Percentiles rank a stretch among this genome's conserved stretches.
Evolutionary conservation across 2,888 invertebrate species (phyloP).

Genomic region (Agonum fuliginosum): DNA sequence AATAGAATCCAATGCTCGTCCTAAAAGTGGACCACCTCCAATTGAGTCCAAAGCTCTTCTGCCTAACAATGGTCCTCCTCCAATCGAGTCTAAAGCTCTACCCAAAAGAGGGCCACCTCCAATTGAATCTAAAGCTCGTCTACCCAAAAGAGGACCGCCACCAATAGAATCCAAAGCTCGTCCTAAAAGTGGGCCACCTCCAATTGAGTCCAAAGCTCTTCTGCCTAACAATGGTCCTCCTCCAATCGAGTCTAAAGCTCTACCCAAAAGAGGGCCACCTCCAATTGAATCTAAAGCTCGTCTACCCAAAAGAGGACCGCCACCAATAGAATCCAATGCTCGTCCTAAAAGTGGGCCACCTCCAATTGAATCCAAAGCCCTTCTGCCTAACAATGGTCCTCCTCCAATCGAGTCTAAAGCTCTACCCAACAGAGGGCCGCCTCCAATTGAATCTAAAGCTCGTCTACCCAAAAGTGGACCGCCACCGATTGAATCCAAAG

Average conservation of each 20-base stretch:
- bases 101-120: too few relatives aligned
- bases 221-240: conserved; percentile 55
- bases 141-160: conserved; percentile 39
- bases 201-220: conserved; percentile 60
- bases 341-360: conserved; percentile 63
- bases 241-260: conserved; percentile 59
- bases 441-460: conserved; percentile 63
- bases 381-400: conserved; percentile 44
- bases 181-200: conserved; percentile 60
- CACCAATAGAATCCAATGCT: conserved; percentile 54
- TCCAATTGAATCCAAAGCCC: conserved; percentile 62
- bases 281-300: conserved; percentile 63
- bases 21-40: conserved; percentile 51
- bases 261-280: conserved; percentile 57
- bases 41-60: conserved; percentile 57
- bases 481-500: conserved; percentile 56
- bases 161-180: conserved; percentile 59
- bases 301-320: conserved; percentile 51
- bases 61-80: conserved; percentile 40
- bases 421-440: conserved; percentile 55
- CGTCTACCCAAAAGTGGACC: conserved; percentile 47
- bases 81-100: conserved; percentile 47
- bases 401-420: conserved; percentile 60
- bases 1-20: conserved; percentile 61
- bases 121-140: too few relatives aligned